Evolutionary conservation across 2,888 invertebrate genomes (phyloP).

Genomic region (Spisula solida): DNA sequence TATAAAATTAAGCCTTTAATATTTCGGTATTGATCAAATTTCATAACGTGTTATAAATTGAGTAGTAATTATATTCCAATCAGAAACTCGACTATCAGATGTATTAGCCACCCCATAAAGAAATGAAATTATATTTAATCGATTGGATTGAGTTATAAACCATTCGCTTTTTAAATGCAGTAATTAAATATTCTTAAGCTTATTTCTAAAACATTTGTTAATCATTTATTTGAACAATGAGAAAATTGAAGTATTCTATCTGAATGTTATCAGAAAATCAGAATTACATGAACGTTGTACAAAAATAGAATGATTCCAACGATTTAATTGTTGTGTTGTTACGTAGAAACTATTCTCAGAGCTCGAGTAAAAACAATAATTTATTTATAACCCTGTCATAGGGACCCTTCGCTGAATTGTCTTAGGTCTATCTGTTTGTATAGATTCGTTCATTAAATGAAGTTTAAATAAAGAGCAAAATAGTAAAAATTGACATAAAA

Average conservation of each 20-base stretch:
- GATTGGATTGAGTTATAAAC: conserved; percentile 3
- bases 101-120: neutral
- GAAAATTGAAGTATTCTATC: neutral
- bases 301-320: too few relatives aligned
- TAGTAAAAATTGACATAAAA: too few relatives aligned
- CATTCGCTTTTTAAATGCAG: neutral
- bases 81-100: neutral
- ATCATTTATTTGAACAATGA: neutral
- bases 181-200: neutral
- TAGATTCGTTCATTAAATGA: too few relatives aligned
- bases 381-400: too few relatives aligned
- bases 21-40: conserved; percentile 7
- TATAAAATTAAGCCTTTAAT: conserved; percentile 13
- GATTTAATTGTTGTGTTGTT: too few relatives aligned
- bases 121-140: conserved; percentile 6
- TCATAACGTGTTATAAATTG: conserved; percentile 1
- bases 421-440: too few relatives aligned
- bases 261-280: neutral
- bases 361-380: neutral
- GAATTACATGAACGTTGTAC: neutral
- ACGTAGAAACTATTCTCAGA: neutral
- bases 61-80: neutral
- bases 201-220: neutral
- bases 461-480: too few relatives aligned
- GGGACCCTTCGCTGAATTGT: too few relatives aligned